phyloP scores from a whole-genome alignment of 1,140 invertebrate genomes.

The Whitmania pigra region DNA sequence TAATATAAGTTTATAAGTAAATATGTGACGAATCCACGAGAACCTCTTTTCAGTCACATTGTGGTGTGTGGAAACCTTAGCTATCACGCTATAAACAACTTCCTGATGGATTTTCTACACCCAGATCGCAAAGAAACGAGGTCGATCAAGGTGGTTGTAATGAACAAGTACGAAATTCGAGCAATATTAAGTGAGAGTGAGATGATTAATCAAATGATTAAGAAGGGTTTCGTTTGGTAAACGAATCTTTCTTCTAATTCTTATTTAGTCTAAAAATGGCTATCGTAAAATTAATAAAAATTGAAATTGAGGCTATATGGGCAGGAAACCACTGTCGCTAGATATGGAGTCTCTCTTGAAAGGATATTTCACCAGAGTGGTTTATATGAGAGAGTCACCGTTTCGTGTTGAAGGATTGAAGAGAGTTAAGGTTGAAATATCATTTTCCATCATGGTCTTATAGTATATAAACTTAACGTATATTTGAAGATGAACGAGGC shows the following conservation, averaged over 20 bases:
- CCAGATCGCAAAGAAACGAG: slow-evolving; percentile 16
- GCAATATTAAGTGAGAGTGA: not conserved
- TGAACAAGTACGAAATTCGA: slow-evolving; percentile 12
- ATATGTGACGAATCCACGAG: too few species aligned
- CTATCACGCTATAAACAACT: slow-evolving; percentile 15
- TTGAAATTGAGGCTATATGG: not conserved
- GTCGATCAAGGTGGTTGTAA: slow-evolving; percentile 23
- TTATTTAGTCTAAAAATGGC: too few species aligned
- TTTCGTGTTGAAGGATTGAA: slow-evolving; percentile 6
- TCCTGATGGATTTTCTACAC: slow-evolving; percentile 24
- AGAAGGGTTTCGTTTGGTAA: too few species aligned
- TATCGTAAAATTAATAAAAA: not conserved
- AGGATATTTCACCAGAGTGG: not conserved
- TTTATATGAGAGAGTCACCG: not conserved
- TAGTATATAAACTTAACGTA: not conserved
- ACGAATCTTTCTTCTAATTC: too few species aligned
- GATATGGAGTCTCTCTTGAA: not conserved
- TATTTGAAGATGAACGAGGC: slow-evolving; percentile 80
- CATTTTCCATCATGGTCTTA: too few species aligned
- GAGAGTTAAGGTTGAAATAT: not conserved
- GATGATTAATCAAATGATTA: too few species aligned
- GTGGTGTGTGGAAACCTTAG: slow-evolving; percentile 25
- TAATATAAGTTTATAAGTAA: too few species aligned
- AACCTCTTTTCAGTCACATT: slow-evolving; percentile 19
- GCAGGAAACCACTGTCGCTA: not conserved